Evolutionary conservation across 1,140 invertebrate genomes (phyloP).

Genomic region (Dryas iulia): DNA sequence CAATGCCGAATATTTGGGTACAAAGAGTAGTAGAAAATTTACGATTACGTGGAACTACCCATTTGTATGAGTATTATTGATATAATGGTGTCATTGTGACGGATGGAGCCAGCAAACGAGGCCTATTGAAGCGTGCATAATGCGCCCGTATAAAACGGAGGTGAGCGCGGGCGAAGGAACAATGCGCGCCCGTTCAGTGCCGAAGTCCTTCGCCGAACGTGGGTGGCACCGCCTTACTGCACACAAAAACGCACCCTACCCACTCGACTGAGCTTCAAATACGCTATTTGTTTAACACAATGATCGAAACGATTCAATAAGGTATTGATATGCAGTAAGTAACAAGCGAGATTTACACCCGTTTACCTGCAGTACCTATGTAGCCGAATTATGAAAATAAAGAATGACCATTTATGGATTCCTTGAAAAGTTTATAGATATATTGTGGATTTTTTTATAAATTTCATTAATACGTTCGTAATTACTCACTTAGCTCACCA

Average conservation of each 20-base stretch:
- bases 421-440: background rate
- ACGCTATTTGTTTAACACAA: constrained; percentile 41
- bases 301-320: constrained; percentile 26
- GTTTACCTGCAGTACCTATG: background rate
- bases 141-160: constrained; percentile 72
- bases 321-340: background rate
- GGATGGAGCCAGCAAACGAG: constrained; percentile 64
- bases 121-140: constrained; percentile 72
- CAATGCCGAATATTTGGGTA: constrained; percentile 34
- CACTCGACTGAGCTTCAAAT: constrained; percentile 39
- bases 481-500: background rate
- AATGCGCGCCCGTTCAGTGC: constrained; percentile 59
- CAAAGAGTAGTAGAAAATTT: constrained; percentile 54
- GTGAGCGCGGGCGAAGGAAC: constrained; percentile 62
- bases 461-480: no score
- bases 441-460: no score
- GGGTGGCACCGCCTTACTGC: constrained; percentile 63
- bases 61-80: constrained; percentile 61
- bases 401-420: background rate
- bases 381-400: background rate
- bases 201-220: constrained; percentile 64
- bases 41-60: constrained; percentile 60
- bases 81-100: constrained; percentile 76
- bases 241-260: constrained; percentile 59
- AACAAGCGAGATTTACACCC: constrained; percentile 17